Evolutionary conservation across 2,797 vertebrate species (phyloP).

Genomic region (Myripristis murdjan): DNA sequence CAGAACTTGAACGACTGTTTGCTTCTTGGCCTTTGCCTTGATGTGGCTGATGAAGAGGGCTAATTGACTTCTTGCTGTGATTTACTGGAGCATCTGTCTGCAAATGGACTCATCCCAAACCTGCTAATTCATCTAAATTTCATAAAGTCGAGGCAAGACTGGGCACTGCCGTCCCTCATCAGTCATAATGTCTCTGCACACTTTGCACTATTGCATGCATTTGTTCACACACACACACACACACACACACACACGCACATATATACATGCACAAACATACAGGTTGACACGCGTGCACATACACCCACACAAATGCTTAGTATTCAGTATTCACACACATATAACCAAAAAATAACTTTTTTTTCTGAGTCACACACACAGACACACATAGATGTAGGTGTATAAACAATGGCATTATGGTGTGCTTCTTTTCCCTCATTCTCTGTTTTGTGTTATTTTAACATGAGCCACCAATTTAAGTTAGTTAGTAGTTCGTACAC

Average conservation of each 20-base stretch:
- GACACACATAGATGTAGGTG: conserved; percentile 16
- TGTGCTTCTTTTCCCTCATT: not conserved
- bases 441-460: not conserved
- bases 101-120: conserved; percentile 77
- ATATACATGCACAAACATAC: conserved; percentile 13
- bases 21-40: conserved; percentile 57
- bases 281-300: not conserved
- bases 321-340: not conserved
- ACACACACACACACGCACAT: conserved; percentile 17
- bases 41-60: conserved; percentile 69
- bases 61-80: conserved; percentile 79
- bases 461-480: not conserved
- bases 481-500: not conserved
- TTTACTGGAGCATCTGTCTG: conserved; percentile 77
- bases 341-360: not conserved
- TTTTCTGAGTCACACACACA: conserved; percentile 13
- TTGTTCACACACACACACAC: conserved; percentile 38
- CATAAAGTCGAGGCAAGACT: conserved; percentile 72
- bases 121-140: conserved; percentile 80
- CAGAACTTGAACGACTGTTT: too few species aligned
- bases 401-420: conserved; percentile 13
- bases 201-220: conserved; percentile 29
- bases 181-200: conserved; percentile 54
- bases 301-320: not conserved
- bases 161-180: conserved; percentile 62